Conservation (phyloP, 2,113 vertebrate species). For the Entelurus aequoreus region DNA sequence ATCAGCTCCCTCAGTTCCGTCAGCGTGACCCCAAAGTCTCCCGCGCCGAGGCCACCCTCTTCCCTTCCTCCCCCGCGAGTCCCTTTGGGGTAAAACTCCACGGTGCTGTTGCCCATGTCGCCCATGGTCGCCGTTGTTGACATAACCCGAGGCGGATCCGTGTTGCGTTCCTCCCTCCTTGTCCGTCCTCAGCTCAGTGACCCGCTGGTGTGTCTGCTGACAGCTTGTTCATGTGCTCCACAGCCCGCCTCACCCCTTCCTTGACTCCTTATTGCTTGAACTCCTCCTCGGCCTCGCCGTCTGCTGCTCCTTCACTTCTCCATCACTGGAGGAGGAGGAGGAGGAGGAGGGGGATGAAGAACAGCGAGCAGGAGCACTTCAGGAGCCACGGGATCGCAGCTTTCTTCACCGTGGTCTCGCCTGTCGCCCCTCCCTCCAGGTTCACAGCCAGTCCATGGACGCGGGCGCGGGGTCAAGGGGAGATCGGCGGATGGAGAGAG, state of each 20-base stretch:
- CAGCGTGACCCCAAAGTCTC: conserved; percentile 80
- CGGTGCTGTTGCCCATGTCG: conserved; percentile 87
- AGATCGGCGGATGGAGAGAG: conserved; percentile 44
- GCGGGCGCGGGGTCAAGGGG: conserved; percentile 22
- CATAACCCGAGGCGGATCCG: conserved; percentile 48
- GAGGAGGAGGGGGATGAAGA: conserved; percentile 54
- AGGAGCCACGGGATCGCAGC: conserved; percentile 52
- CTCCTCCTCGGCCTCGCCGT: conserved; percentile 36
- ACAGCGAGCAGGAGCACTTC: conserved; percentile 42
- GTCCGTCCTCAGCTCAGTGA: conserved; percentile 41
- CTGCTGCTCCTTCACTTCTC: conserved; percentile 60
- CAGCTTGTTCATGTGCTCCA: conserved; percentile 52
- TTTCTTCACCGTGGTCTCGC: conserved; percentile 40
- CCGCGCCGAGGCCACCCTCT: conserved; percentile 69
- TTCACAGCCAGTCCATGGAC: conserved; percentile 66
- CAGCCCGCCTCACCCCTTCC: conserved; percentile 12
- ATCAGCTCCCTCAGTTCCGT: conserved; percentile 82
- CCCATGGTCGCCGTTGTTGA: conserved; percentile 78
- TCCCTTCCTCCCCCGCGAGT: conserved; percentile 54
- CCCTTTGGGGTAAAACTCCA: conserved; percentile 85
- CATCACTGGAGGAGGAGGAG: conserved; percentile 49
- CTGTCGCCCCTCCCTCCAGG: conserved; percentile 64
- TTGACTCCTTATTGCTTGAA: conserved; percentile 4
- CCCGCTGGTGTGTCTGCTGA: conserved; percentile 27
- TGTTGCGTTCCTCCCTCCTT: conserved; percentile 31